Percentiles rank a stretch among this genome's conserved stretches.
phyloP scores from a whole-genome alignment of 1,140 invertebrate genomes.

The Geopemphigus sp. region DNA sequence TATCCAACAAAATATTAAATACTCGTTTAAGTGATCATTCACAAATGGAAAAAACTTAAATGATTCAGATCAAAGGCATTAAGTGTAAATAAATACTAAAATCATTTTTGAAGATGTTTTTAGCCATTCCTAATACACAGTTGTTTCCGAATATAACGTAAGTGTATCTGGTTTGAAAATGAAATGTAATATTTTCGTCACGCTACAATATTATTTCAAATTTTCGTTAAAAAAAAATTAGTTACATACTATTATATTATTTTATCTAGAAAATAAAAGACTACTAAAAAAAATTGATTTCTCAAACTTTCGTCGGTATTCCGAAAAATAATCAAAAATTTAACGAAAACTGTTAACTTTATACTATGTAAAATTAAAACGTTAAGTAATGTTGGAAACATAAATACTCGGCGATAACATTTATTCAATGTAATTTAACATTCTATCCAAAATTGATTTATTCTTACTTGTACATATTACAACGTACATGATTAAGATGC shows the following conservation, averaged over 20 bases:
- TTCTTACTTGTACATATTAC: too few species aligned
- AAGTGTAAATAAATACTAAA: not conserved
- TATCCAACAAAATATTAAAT: constrained; percentile 9
- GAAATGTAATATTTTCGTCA: not conserved
- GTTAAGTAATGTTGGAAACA: not conserved
- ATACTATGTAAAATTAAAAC: not conserved
- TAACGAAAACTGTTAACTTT: not conserved
- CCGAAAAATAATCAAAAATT: not conserved
- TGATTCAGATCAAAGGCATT: not conserved
- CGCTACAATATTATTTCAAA: too few species aligned
- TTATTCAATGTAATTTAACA: not conserved
- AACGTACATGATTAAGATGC: not conserved
- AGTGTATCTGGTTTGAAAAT: not conserved
- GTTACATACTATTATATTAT: too few species aligned
- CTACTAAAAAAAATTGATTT: not conserved
- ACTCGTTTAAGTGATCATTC: constrained; percentile 5
- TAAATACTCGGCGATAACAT: not conserved
- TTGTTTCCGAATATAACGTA: not conserved
- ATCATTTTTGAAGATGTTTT: not conserved
- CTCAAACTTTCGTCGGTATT: not conserved
- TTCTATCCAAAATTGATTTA: not conserved
- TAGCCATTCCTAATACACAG: not conserved
- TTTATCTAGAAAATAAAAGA: not conserved
- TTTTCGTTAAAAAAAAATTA: too few species aligned
- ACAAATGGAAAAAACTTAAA: not conserved